Conservation (phyloP, 2,113 vertebrate species). For the Geococcyx californianus region DNA sequence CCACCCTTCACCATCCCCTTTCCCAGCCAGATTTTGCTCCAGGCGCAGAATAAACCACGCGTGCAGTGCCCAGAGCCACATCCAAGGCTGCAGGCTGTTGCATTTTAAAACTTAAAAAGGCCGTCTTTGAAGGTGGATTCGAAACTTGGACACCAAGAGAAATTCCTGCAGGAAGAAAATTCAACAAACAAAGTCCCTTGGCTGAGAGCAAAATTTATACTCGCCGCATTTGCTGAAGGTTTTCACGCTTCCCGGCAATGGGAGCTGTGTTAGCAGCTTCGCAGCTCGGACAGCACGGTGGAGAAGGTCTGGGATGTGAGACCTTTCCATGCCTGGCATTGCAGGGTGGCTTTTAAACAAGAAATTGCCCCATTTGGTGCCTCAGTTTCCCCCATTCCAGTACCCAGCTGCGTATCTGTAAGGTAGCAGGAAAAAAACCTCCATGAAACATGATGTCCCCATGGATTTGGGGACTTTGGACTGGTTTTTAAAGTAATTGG, state of each 20-base stretch:
- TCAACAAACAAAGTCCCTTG: conserved; percentile 13
- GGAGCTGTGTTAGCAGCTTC: neutral
- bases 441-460: accelerated
- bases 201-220: neutral
- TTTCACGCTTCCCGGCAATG: neutral
- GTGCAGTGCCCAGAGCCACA: neutral
- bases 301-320: neutral
- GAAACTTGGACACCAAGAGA: neutral
- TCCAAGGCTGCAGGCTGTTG: neutral
- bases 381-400: neutral
- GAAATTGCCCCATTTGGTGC: accelerated
- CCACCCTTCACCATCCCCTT: neutral
- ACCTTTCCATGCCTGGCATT: neutral
- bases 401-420: neutral
- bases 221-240: neutral
- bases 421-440: neutral
- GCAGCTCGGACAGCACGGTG: accelerated
- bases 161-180: conserved; percentile 45
- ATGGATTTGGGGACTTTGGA: neutral
- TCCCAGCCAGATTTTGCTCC: neutral
- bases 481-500: neutral
- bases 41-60: accelerated
- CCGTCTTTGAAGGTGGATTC: neutral
- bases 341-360: neutral
- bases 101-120: neutral